Evolutionary conservation across 2,888 invertebrate species (phyloP), one percentile per base, ranked within the genome.

Genomic region (Agelastica alni): DNA sequence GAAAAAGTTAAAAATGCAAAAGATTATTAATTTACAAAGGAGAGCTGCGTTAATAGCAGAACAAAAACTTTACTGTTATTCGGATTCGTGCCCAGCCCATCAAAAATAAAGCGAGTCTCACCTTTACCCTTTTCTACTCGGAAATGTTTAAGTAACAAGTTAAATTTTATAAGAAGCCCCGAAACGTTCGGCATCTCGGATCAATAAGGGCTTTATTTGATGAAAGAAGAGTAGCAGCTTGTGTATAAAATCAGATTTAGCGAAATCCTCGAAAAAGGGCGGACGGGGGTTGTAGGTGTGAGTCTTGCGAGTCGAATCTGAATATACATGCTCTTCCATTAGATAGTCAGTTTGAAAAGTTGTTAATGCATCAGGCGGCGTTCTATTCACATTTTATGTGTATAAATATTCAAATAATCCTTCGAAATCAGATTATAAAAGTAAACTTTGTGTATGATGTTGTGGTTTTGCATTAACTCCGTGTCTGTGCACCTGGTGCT

Each of bases 331-430:
- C 69, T 71, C 68, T 71, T 71, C 70, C 70, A 71, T 72, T 68
- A 69, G 64, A 62, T 65, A 71, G 70, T 70, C 71, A 67, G 70
- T 72, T 71, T 66, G 66, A 69, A 67, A 72, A 72, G 71, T 63
- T 70, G 71, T 66, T 74, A 75, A 75, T 75, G 74, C 72, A 74
- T 61, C 68, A 72, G 69, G 72, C 73, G 73, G 61, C 65, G 60
- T 59, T 61, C 66, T 60, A 60, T 68, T 68, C 67, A 65, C 70
- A 68, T 73, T 73, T 75, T 74, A 74, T 75, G 73, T 70, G 71
- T 74, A 74, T 76, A 75, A 76, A 76, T 76, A 76, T 76, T 76
- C 75, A 75, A 75, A 75, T 75, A 75, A 76, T 74, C 75, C 72
- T 59, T 58, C 64, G 61, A 71, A 74, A 75, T 75, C 75, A 70